Percentiles rank a stretch among this genome's conserved stretches.
Evolutionary conservation across 1,140 invertebrate species (phyloP).

Genomic region (Solenopsis fugax): DNA sequence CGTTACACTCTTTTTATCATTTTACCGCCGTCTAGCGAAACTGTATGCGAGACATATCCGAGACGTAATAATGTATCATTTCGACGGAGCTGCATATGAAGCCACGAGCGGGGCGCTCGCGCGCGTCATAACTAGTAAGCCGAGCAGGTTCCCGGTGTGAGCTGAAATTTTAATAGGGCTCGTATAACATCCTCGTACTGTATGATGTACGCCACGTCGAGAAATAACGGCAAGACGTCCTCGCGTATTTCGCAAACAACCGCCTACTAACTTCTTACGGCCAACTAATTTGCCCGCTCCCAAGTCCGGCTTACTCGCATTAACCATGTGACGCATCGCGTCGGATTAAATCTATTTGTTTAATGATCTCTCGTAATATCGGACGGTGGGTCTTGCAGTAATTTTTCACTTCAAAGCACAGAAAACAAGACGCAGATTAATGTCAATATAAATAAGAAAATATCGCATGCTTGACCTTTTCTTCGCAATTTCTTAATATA

Average conservation of each 20-base stretch:
- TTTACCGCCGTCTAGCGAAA: background rate
- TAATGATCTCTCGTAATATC: background rate
- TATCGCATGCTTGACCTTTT: background rate
- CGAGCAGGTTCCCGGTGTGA: slow-evolving; percentile 37
- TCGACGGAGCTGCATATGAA: slow-evolving; percentile 34
- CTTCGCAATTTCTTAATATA: background rate
- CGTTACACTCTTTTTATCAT: background rate
- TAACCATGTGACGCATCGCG: slow-evolving; percentile 16
- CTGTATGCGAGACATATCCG: slow-evolving; percentile 14
- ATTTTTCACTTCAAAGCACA: background rate
- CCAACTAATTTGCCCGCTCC: slow-evolving; percentile 19
- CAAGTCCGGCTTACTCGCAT: background rate
- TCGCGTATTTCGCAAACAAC: slow-evolving; percentile 8
- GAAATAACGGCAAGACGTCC: slow-evolving; percentile 37
- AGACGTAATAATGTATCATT: slow-evolving; percentile 57
- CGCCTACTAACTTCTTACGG: slow-evolving; percentile 39
- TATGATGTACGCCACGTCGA: slow-evolving; percentile 12
- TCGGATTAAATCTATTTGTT: slow-evolving; percentile 29
- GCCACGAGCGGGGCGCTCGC: slow-evolving; percentile 10
- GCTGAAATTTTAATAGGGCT: slow-evolving; percentile 59
- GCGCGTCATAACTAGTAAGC: slow-evolving; percentile 52
- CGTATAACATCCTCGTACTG: slow-evolving; percentile 36
- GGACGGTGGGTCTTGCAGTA: background rate
- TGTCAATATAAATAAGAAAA: background rate
- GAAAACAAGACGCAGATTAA: background rate